Conservation (phyloP, 1,140 invertebrate species). For the Oreohelix idahoensis region DNA sequence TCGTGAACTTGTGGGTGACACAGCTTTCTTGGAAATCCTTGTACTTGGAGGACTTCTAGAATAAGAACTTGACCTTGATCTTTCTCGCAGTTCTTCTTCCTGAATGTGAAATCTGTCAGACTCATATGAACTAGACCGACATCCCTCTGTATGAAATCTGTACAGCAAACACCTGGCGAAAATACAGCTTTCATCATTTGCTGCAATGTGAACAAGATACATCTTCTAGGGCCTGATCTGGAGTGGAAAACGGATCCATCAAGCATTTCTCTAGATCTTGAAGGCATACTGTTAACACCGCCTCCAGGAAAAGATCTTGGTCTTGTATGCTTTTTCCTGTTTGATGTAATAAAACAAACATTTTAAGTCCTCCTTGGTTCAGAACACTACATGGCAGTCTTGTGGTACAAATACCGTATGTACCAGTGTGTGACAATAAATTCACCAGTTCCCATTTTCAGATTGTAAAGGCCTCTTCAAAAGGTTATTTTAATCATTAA, state of each 20-base stretch:
- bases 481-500: too few species aligned
- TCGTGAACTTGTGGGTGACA: not conserved
- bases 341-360: not conserved
- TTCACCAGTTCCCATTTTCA: too few species aligned
- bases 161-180: too few species aligned
- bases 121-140: slow-evolving; percentile 23
- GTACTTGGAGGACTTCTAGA: not conserved
- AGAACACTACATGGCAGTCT: too few species aligned
- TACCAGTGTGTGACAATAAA: too few species aligned
- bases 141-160: too few species aligned
- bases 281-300: not conserved
- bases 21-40: not conserved
- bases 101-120: not conserved
- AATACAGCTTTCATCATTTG: too few species aligned
- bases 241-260: not conserved
- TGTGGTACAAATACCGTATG: too few species aligned
- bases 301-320: slow-evolving; percentile 43
- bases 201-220: too few species aligned
- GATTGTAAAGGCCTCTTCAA: too few species aligned
- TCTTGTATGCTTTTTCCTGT: slow-evolving; percentile 29
- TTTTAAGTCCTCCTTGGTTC: too few species aligned
- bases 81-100: slow-evolving; percentile 41
- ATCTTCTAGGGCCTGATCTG: too few species aligned
- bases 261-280: not conserved
- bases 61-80: not conserved